Conservation (phyloP, 2,113 vertebrate genomes). For the Peromyscus leucopus region DNA sequence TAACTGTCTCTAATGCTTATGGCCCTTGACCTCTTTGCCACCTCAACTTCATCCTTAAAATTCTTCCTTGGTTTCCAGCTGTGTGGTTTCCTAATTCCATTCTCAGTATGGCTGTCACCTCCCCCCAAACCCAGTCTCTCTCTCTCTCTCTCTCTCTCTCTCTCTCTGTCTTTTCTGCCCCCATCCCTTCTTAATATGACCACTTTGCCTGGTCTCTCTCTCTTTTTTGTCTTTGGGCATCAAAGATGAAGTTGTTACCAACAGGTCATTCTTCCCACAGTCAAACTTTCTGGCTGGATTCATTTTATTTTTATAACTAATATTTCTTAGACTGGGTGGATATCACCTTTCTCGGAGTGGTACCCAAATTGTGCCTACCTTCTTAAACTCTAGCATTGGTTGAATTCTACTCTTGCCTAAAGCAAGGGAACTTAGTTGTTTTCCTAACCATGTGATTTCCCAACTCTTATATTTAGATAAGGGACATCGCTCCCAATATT, state of each 20-base stretch:
- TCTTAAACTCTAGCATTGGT: neutral
- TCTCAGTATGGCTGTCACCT: rapidly evolving
- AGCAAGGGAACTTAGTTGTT: neutral
- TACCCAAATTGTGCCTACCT: neutral
- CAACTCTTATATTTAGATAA: neutral
- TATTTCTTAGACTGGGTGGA: rapidly evolving
- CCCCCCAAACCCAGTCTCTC: too few relatives aligned
- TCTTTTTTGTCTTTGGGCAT: neutral
- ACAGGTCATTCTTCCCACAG: rapidly evolving
- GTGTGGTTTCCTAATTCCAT: neutral
- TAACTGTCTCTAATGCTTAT: rapidly evolving
- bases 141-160: too few relatives aligned
- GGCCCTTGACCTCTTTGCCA: neutral
- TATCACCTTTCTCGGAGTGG: neutral
- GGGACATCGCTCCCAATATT: neutral
- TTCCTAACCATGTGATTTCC: neutral
- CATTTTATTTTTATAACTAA: neutral
- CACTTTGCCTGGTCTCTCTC: neutral
- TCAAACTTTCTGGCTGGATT: neutral
- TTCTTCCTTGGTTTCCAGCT: neutral
- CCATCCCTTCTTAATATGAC: neutral
- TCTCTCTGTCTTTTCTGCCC: neutral
- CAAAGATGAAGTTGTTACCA: neutral
- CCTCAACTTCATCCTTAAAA: neutral
- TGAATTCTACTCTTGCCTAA: neutral